These are phyloP conservation scores for Pseudococcus longispinus DNA, from an alignment of 2,888 invertebrate genomes.

Conservation along the genomic window DNA sequence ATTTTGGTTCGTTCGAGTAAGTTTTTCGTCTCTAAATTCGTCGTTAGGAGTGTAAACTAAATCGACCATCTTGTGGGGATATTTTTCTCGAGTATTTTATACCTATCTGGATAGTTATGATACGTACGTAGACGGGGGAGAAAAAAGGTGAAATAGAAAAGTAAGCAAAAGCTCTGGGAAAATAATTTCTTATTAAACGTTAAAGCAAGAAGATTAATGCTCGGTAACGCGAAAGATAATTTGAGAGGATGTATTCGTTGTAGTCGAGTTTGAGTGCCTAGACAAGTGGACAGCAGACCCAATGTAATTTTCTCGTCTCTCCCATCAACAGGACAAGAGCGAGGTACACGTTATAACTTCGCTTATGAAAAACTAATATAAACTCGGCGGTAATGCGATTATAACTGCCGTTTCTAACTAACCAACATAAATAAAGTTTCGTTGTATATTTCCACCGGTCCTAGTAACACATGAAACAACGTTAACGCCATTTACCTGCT, in stretches of 20 bases:
- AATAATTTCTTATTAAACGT: slow-evolving; percentile 50
- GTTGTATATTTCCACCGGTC: slow-evolving; percentile 47
- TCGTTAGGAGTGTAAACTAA: too few species aligned
- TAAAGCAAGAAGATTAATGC: slow-evolving; percentile 51
- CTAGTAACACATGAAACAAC: slow-evolving; percentile 31
- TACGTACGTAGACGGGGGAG: neutral
- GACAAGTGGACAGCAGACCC: slow-evolving; percentile 54
- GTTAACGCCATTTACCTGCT: slow-evolving; percentile 46
- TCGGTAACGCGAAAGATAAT: slow-evolving; percentile 54
- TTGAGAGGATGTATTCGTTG: slow-evolving; percentile 45
- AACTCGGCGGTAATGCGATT: slow-evolving; percentile 54
- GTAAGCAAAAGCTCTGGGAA: slow-evolving; percentile 18
- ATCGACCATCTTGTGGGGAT: neutral
- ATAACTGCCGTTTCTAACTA: slow-evolving; percentile 57
- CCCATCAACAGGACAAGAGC: slow-evolving; percentile 8
- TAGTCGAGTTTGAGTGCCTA: slow-evolving; percentile 51
- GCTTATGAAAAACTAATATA: slow-evolving; percentile 55
- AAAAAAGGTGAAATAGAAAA: neutral
- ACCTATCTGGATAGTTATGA: neutral
- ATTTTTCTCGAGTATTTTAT: slow-evolving; percentile 1
- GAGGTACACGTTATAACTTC: slow-evolving; percentile 48
- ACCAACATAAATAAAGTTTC: slow-evolving; percentile 56
- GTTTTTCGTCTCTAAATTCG: neutral
- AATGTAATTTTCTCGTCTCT: slow-evolving; percentile 50
- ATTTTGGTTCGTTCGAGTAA: neutral